Conservation (phyloP, 2,113 vertebrate genomes). For the Cacatua alba region DNA sequence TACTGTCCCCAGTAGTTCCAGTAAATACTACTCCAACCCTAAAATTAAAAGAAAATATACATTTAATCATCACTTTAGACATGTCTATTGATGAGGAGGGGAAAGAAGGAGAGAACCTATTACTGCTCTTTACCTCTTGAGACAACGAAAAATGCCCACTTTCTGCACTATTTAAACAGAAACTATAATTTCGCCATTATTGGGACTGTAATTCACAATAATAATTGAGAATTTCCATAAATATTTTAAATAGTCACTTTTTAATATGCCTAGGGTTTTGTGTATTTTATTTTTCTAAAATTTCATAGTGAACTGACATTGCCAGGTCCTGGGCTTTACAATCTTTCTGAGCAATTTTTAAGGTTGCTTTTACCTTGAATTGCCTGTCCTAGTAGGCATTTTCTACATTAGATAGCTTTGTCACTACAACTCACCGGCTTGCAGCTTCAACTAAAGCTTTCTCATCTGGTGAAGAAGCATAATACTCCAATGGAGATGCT, state of each 20-base stretch:
- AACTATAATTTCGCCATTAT: neutral
- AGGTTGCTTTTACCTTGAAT: rapidly evolving
- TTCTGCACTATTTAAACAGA: neutral
- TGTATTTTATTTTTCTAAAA: neutral
- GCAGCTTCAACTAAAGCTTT: conserved; percentile 96
- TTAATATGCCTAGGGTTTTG: neutral
- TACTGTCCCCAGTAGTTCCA: conserved; percentile 82
- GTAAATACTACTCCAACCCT: conserved; percentile 92
- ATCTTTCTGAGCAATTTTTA: neutral
- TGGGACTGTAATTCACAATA: neutral
- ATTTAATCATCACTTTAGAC: neutral
- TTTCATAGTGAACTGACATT: neutral
- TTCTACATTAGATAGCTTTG: neutral
- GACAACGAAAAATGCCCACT: neutral
- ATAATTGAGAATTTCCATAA: neutral
- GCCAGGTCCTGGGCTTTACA: neutral
- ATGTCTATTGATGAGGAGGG: neutral
- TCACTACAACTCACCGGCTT: conserved; percentile 80
- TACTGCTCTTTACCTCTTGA: neutral
- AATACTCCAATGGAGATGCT: conserved; percentile 87
- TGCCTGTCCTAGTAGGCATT: neutral
- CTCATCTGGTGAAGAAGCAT: conserved; percentile 96
- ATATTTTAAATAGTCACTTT: neutral
- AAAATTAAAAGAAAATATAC: neutral
- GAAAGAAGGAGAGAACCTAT: neutral